phyloP scores from a whole-genome alignment of 2,797 vertebrate species.

The Oreortyx pictus region DNA sequence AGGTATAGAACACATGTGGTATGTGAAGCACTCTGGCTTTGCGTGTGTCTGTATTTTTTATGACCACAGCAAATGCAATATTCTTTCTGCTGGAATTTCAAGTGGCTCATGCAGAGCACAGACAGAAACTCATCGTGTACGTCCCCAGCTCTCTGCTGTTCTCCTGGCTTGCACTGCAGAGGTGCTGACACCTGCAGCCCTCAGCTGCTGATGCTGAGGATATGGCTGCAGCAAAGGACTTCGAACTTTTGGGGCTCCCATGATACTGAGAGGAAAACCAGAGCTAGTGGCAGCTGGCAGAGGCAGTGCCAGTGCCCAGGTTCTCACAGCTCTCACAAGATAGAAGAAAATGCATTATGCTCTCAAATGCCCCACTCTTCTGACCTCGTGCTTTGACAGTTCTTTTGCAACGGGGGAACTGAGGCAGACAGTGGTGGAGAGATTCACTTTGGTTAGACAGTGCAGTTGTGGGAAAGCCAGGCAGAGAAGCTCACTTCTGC shows the following conservation, averaged over 20 bases:
- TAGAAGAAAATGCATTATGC: fast-evolving
- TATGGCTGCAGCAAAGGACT: not conserved
- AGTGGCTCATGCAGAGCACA: not conserved
- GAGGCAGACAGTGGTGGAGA: not conserved
- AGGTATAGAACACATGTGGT: fast-evolving
- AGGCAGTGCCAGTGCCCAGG: fast-evolving
- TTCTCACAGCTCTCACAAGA: fast-evolving
- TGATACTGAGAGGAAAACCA: not conserved
- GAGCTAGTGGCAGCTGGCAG: not conserved
- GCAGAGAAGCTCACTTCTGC: not conserved
- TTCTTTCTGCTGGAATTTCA: not conserved
- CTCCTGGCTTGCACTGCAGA: not conserved
- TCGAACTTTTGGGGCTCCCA: not conserved
- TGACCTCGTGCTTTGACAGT: not conserved
- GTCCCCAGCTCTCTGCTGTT: not conserved
- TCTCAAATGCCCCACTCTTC: not conserved
- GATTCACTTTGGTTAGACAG: not conserved
- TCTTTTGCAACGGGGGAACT: not conserved
- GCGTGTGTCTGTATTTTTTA: fast-evolving
- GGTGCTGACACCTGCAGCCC: not conserved
- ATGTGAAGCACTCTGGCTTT: not conserved
- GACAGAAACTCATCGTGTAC: not conserved
- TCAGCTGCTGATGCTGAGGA: not conserved
- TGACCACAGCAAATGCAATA: not conserved
- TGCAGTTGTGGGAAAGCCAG: not conserved